Evolutionary conservation across 1,140 invertebrate species (phyloP), one percentile per base, ranked within the genome.

Genomic region (Tetragnatha versicolor): DNA sequence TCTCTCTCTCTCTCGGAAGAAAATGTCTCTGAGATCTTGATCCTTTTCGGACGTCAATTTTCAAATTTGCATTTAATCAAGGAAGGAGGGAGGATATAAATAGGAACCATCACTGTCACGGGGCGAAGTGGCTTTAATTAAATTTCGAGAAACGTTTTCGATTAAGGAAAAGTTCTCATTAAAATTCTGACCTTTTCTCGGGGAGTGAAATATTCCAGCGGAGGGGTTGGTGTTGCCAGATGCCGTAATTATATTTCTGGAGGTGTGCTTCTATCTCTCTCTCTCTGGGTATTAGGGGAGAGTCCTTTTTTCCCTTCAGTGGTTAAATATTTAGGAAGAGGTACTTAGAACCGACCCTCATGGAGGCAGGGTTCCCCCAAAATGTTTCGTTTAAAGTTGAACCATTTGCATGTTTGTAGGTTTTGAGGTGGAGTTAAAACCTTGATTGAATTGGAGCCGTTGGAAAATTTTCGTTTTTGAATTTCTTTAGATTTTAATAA

Each of bases 81-180:
- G 12, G 25, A 6, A 31, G 20, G 27, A 29, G 17, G n/a, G 55
- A 31, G 27, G 27, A 60, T 60, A 60, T 60, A 60, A 60, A 60
- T 60, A 60, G 55, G 35, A 60, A 60, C 55, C 55, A 60, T 60
- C 55, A 60, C 55, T 60, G 55, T 60, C 55, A 60, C n/a, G 55
- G 27, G 7, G n/a, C n/a, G 55, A 60, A 60, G 55, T 31, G 55
- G 35, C 55, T 60, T 60, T 31, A 60, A 60, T 60, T 60, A 60
- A 60, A 60, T 60, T 60, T 60, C 55, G 20, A 60, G 55, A 60
- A 60, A 60, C 55, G 55, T 60, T 60, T 60, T 60, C 55, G 55
- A 60, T 60, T 60, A 60, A 31, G 55, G 55, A 2, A 31, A 12
- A 29, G 9, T 20, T 35, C 55, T 60, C 33, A 60, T 60, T 60